A percentile compares a stretch with the other conserved stretches of the same genome.
Evolutionary conservation across 2,113 vertebrate species (phyloP).

Genomic region (Hassar affinis): DNA sequence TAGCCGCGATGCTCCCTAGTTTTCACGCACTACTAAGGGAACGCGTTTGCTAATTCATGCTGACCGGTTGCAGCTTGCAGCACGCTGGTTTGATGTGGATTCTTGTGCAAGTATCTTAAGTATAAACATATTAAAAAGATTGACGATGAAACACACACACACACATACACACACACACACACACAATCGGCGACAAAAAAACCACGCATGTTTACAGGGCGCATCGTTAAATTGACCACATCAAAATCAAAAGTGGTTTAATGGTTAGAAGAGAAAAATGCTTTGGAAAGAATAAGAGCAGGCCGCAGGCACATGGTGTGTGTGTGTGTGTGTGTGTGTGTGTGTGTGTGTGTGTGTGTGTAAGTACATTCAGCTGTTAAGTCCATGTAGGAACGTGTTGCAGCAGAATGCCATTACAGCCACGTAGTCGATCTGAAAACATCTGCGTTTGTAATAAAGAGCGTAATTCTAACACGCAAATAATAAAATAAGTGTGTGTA

Average conservation of each 20-base stretch:
- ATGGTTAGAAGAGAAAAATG: slow-evolving; percentile 53
- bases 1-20: neutral
- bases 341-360: slow-evolving; percentile 19
- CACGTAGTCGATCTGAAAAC: slow-evolving; percentile 26
- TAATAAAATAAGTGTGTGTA: slow-evolving; percentile 12
- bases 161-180: too few species aligned
- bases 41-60: slow-evolving; percentile 34
- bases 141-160: slow-evolving; percentile 46
- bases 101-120: slow-evolving; percentile 53
- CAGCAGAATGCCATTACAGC: slow-evolving; percentile 20
- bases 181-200: slow-evolving; percentile 39
- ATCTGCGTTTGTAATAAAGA: slow-evolving; percentile 31
- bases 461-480: slow-evolving; percentile 29
- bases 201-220: slow-evolving; percentile 53
- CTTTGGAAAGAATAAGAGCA: slow-evolving; percentile 50
- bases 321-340: slow-evolving; percentile 1
- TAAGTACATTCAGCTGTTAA: slow-evolving; percentile 24
- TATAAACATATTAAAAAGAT: slow-evolving; percentile 61
- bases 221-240: slow-evolving; percentile 61
- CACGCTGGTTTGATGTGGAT: slow-evolving; percentile 48
- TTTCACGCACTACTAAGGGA: slow-evolving; percentile 17
- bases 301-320: slow-evolving; percentile 42
- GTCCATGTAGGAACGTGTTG: slow-evolving; percentile 22
- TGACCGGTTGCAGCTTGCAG: slow-evolving; percentile 49
- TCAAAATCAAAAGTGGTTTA: slow-evolving; percentile 59